Evolutionary conservation across 35 echinoderm and acorn worm genomes (phyloP).

Genomic region (Ophioderma brevispina): DNA sequence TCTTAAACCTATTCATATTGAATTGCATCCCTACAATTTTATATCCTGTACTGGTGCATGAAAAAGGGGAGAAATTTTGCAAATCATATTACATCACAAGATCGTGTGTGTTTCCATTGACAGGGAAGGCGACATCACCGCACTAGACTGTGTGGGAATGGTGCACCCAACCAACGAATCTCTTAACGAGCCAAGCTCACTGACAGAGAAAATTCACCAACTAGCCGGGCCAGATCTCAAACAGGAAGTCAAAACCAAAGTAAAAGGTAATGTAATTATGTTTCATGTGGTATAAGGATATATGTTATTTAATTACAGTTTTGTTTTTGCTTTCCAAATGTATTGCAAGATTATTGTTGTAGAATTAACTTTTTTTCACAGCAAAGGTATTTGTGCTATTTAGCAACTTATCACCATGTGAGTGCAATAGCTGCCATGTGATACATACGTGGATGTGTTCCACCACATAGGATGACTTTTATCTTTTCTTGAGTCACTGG

Average conservation of each 20-base stretch:
- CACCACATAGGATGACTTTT: no score
- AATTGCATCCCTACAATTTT: background rate
- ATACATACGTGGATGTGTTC: no score
- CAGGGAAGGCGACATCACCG: conserved; percentile 83
- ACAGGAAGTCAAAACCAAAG: conserved; percentile 60
- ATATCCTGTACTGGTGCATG: background rate
- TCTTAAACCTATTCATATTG: background rate
- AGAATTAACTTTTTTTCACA: no score
- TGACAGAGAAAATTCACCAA: conserved; percentile 76
- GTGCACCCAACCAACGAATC: conserved; percentile 91
- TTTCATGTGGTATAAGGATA: background rate
- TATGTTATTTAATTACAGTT: background rate
- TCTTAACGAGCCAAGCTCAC: conserved; percentile 69
- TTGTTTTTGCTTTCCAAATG: no score
- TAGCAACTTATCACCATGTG: no score
- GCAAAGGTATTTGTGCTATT: no score
- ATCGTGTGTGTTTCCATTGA: no score
- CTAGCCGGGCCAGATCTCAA: conserved; percentile 75
- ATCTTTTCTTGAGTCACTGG: no score
- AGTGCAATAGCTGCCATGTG: no score
- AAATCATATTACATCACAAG: no score
- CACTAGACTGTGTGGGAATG: conserved; percentile 68
- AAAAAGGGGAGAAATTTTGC: no score
- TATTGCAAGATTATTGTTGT: no score
- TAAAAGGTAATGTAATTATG: conserved; percentile 51